Percentiles rank a stretch among this genome's conserved stretches.
These are phyloP conservation scores for Theonella swinhoei DNA, from an alignment of 37 sponge, comb jelly and placozoan species.

Conservation along the genomic window DNA sequence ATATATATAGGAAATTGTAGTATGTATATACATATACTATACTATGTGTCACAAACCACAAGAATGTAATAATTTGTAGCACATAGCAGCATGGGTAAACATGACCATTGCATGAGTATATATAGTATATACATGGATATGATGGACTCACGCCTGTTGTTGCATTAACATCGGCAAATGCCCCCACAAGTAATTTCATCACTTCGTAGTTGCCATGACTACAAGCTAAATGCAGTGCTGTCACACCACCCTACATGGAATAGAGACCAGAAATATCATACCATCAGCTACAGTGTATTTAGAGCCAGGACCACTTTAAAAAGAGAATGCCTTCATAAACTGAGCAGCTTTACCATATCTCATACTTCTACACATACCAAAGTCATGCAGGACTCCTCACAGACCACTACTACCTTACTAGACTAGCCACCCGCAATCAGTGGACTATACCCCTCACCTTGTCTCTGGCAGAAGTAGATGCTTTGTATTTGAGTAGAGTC, in stretches of 20 bases:
- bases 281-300: not conserved
- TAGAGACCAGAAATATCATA: not conserved
- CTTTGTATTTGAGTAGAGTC: conserved; percentile 11
- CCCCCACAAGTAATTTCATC: not conserved
- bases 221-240: conserved; percentile 9
- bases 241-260: conserved; percentile 1
- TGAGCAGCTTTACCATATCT: too few relatives aligned
- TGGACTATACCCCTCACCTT: not conserved
- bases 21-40: too few relatives aligned
- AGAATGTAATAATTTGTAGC: too few relatives aligned
- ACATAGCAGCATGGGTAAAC: too few relatives aligned
- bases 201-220: conserved; percentile 38
- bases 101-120: too few relatives aligned
- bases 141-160: not conserved
- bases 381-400: too few relatives aligned
- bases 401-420: too few relatives aligned
- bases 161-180: conserved; percentile 2
- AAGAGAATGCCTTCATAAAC: too few relatives aligned
- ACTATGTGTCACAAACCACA: too few relatives aligned
- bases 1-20: too few relatives aligned
- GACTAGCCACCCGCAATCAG: not conserved
- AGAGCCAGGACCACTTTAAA: not conserved
- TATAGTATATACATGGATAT: too few relatives aligned
- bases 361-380: too few relatives aligned
- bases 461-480: conserved; percentile 13